Evolutionary conservation across 2,113 vertebrate species (phyloP), one percentile per base, ranked within the genome.

Genomic region (Mesembrinibis cayennensis): DNA sequence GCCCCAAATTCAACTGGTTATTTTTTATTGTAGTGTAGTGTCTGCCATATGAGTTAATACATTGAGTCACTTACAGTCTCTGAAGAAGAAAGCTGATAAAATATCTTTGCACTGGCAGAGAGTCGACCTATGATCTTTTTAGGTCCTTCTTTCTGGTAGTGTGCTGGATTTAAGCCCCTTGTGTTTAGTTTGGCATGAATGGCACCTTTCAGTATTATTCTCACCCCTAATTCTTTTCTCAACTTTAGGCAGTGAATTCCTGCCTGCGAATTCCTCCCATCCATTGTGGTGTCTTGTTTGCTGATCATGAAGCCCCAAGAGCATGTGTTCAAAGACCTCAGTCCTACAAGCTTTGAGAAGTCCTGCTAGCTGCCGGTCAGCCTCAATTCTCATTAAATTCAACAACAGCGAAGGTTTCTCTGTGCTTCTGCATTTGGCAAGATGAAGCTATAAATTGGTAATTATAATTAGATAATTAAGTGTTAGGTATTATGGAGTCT

Each of bases 1-100:
- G 66, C 95, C 84, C 53, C 78, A 89, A 93, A 87, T 94, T 95
- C 50, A 80, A 45, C 40, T 55, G 32, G 45, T 83, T 95, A 69
- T 94, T 95, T 95, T 94, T 96, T 87, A 80, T 59, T 86, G 38
- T 34, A 85, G 22, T 67, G 45, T 82, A 82, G 25, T 83, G 91
- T 90, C 89, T 97, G 85, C 87, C 71, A 74, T 80, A 77, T 90
- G 78, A 96, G 78, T 94, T 91, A 95, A 95, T 95, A 90, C 62
- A 85, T 32, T 97, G 89, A 95, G 56, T 95, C 93, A 95, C 70
- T 86, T 73, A 85, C 13, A 69, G 78, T 65, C 2, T 6, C 45
- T 91, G 91, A 93, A 90, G 95, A 96, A 85, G 70, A 95, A 93
- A 80, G 55, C 32, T 91, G 87, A 88, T 91, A 91, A 95, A 96